phyloP scores from a whole-genome alignment of 2,888 invertebrate genomes.

The Limnephilus lunatus region DNA sequence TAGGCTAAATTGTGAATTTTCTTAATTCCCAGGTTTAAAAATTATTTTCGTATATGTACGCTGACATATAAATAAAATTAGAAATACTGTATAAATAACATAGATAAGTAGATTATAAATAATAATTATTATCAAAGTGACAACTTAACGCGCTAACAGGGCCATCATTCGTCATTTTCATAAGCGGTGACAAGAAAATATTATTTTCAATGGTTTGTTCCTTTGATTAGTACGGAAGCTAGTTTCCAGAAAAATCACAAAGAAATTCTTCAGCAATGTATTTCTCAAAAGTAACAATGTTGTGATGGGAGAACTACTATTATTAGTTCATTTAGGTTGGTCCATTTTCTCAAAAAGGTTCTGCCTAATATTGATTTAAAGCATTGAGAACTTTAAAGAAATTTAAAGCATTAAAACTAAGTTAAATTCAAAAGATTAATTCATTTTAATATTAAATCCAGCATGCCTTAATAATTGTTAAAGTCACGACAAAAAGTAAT shows the following conservation, averaged over 20 bases:
- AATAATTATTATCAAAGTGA: neutral
- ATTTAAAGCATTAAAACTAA: neutral
- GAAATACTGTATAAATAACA: neutral
- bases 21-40: neutral
- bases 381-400: neutral
- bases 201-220: neutral
- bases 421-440: neutral
- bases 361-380: neutral
- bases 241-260: neutral
- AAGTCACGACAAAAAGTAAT: conserved; percentile 8
- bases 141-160: neutral
- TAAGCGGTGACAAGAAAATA: neutral
- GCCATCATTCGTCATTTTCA: neutral
- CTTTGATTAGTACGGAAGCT: neutral
- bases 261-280: neutral
- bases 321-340: neutral
- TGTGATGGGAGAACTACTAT: neutral
- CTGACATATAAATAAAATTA: neutral
- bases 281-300: neutral
- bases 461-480: neutral
- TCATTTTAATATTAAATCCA: neutral
- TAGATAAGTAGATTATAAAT: neutral
- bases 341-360: neutral
- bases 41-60: neutral
- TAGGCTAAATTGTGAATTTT: neutral